Evolutionary conservation across 2,888 invertebrate genomes (phyloP).

Genomic region (Nemotelus pantherinus): DNA sequence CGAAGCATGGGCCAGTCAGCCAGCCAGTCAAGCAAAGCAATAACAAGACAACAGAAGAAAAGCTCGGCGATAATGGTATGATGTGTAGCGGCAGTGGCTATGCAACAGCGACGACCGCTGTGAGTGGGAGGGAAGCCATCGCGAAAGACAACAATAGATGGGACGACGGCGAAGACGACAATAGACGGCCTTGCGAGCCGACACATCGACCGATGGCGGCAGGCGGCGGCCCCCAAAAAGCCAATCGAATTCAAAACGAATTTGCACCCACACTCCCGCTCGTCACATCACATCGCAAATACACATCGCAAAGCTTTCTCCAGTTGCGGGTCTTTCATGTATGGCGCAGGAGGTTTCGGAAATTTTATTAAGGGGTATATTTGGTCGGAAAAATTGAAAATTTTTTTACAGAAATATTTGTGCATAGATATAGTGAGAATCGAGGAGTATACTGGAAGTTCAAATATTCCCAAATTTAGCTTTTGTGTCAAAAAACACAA

Average conservation of each 20-base stretch:
- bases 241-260: conserved; percentile 13
- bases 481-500: no score
- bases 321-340: background rate
- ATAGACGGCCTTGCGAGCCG: conserved; percentile 36
- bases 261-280: conserved; percentile 31
- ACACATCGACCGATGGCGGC: conserved; percentile 13
- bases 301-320: conserved; percentile 17
- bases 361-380: background rate
- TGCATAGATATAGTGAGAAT: no score
- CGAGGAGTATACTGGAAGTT: no score
- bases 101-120: conserved; percentile 1
- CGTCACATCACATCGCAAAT: background rate
- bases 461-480: no score
- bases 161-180: conserved; percentile 10
- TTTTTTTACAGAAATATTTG: no score
- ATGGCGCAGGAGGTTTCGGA: background rate
- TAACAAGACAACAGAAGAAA: background rate
- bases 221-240: background rate
- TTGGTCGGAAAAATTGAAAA: background rate
- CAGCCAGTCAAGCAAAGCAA: background rate
- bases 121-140: conserved; percentile 2
- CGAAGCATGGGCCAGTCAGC: conserved; percentile 5
- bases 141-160: conserved; percentile 35
- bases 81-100: background rate
- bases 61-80: no score